phyloP scores from a whole-genome alignment of 2,113 vertebrate species.

The Trematomus loennbergii region DNA sequence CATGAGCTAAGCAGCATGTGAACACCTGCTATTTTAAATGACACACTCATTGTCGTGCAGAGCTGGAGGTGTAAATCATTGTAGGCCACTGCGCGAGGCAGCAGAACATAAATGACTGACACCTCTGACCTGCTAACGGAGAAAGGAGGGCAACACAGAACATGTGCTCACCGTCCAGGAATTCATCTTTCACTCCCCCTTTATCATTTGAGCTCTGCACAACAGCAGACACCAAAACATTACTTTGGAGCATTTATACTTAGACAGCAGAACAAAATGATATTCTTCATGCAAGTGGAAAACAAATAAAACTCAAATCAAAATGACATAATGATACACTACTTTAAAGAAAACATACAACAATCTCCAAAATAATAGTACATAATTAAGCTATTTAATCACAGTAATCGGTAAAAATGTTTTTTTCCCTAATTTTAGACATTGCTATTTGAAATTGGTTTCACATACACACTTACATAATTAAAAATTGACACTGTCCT shows the following conservation, averaged over 20 bases:
- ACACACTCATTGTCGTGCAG: conserved; percentile 71
- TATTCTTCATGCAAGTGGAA: not conserved
- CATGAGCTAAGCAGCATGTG: conserved; percentile 74
- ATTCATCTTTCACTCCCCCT: conserved; percentile 68
- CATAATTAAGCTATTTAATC: not conserved
- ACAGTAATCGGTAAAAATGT: too few relatives aligned
- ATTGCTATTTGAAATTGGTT: not conserved
- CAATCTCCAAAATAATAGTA: not conserved
- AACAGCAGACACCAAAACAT: conserved; percentile 24
- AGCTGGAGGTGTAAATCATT: conserved; percentile 73
- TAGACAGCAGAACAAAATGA: too few relatives aligned
- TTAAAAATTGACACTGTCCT: not conserved
- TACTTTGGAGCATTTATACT: not conserved
- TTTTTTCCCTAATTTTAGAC: not conserved
- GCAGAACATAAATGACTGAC: conserved; percentile 62
- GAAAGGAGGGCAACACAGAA: conserved; percentile 66
- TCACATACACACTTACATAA: not conserved
- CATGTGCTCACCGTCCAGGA: conserved; percentile 74
- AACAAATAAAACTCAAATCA: not conserved
- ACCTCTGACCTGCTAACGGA: conserved; percentile 39
- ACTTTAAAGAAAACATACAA: not conserved
- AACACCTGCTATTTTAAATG: conserved; percentile 83
- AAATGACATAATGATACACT: not conserved
- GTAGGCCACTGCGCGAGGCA: conserved; percentile 37
- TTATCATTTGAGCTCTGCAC: conserved; percentile 60